Base-by-base conservation (phyloP, 2,113 vertebrate genomes). In the Collichthys lucidus region DNA sequence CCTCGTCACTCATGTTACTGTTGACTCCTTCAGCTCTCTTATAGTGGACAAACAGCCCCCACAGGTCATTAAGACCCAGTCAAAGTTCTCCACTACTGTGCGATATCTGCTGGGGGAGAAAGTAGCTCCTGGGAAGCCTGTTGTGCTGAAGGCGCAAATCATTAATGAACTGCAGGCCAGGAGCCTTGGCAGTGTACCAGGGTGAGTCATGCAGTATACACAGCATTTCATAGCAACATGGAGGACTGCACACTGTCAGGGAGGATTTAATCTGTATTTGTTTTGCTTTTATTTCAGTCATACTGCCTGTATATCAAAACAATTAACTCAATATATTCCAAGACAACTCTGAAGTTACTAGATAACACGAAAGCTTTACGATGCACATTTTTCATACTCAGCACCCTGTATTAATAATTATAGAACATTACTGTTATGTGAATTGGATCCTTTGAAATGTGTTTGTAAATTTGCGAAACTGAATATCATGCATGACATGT, bases 1-100 rank as follows among this genome's bases (percentile, higher is more conserved):
- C 4, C 53, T 53, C 24, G 17, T 77, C 35, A 40, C 42, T 22
- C 2, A 3, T 60, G 12, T 67, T 24, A 66, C 47, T 29, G 0
- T 26, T 70, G 24, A 88, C 17, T 67, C 49, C 42, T 80, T 64
- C 77, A 99, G 98, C 88, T 97, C 97, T 55, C 95, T 99, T 59
- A 78, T 99, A 65, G 97, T 98, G 84, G 98, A 99, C 77, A 98
- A 97, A 89, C 98, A 99, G 87, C 98, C 98, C 1, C 97, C 97
- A 0, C 98, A 99, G 88, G 98, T 99, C 88, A 96, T 99, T 79
- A 99, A 99, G 93, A 99, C 98, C 20, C 98, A 99, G 88, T 98
- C 97, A 76, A 99, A 99, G 93, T 99, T 99, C 90, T 97, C 97
- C 86, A 96, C 97, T 0, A 96, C 95, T 0, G 93, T 98, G 20